These are phyloP conservation scores for Nycticorax nycticorax DNA, from an alignment of 2,113 vertebrate genomes.

Conservation along the genomic window DNA sequence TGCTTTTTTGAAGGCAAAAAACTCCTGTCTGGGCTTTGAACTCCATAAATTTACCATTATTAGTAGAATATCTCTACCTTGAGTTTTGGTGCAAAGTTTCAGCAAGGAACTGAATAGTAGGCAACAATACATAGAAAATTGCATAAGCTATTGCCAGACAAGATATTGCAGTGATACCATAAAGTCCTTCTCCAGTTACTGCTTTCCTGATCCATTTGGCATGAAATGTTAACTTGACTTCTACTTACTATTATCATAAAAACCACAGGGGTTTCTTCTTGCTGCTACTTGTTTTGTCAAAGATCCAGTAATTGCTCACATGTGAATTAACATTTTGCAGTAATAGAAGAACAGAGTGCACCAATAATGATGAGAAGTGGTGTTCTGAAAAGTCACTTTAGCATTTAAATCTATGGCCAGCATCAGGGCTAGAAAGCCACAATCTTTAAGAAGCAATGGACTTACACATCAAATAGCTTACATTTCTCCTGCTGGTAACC, in stretches of 20 bases:
- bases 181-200: neutral
- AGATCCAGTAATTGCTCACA: neutral
- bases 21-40: neutral
- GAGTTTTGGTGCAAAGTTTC: neutral
- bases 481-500: neutral
- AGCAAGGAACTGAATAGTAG: neutral
- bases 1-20: neutral
- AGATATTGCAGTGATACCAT: neutral
- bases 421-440: neutral
- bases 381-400: neutral
- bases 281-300: conserved; percentile 29
- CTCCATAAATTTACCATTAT: neutral
- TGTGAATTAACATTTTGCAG: neutral
- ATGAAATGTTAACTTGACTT: neutral
- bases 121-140: neutral
- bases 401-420: neutral
- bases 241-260: conserved; percentile 4
- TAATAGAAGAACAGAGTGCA: neutral
- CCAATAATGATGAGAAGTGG: neutral
- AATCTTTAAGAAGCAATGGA: neutral
- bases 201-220: neutral
- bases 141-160: neutral
- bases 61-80: neutral
- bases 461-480: neutral
- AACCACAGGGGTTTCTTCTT: conserved; percentile 20